These are phyloP conservation scores for Sebastes aleutianus DNA, from an alignment of 2,797 vertebrate species.

Conservation along the genomic window DNA sequence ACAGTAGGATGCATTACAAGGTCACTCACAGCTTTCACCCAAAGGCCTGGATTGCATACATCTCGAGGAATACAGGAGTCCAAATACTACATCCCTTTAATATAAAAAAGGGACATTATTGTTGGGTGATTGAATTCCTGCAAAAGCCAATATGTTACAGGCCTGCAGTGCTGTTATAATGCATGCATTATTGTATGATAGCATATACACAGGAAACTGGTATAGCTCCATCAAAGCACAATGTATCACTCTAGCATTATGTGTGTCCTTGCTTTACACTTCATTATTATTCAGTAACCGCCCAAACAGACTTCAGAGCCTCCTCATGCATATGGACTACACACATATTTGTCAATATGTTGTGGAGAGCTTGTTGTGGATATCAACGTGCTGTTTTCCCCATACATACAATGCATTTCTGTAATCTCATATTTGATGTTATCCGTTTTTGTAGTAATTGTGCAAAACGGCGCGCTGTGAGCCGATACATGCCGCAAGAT, in stretches of 20 bases:
- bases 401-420: neutral
- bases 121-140: neutral
- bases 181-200: neutral
- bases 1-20: constrained; percentile 51
- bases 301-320: neutral
- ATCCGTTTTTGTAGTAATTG: neutral
- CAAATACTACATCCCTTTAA: neutral
- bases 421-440: neutral
- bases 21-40: constrained; percentile 37
- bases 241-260: neutral
- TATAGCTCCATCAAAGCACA: neutral
- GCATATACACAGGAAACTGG: neutral
- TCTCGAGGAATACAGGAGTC: neutral
- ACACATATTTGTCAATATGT: neutral
- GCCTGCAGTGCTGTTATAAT: neutral
- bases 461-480: constrained; percentile 9
- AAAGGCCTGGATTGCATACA: neutral
- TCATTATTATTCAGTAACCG: neutral
- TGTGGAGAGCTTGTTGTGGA: neutral
- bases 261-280: neutral
- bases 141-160: neutral
- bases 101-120: neutral
- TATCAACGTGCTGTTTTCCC: neutral
- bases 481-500: constrained; percentile 61
- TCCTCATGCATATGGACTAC: neutral